Evolutionary conservation across 2,113 vertebrate species (phyloP).

Genomic region (Dasypus novemcinctus): DNA sequence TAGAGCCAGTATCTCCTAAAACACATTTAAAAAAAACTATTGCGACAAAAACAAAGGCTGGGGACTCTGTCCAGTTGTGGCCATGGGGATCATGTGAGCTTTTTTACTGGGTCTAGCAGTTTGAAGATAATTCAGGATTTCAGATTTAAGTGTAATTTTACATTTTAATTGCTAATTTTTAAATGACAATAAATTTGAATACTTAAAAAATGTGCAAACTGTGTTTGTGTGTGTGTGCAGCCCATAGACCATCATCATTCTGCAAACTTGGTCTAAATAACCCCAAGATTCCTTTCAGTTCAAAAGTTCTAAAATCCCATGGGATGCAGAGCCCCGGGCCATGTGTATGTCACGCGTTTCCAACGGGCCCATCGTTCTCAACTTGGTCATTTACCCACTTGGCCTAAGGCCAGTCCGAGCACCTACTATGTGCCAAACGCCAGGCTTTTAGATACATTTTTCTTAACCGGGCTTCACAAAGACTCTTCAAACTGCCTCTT

Average conservation of each 20-base stretch:
- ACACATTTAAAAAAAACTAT: accelerated
- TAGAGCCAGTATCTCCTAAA: background rate
- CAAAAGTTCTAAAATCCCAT: background rate
- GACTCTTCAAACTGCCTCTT: background rate
- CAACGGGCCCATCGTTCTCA: accelerated
- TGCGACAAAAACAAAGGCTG: no score
- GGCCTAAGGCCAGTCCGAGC: background rate
- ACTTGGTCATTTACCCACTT: accelerated
- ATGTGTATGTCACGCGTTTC: accelerated
- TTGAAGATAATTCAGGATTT: background rate
- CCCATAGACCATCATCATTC: background rate
- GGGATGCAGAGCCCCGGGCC: background rate
- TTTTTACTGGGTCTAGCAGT: background rate
- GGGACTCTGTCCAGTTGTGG: accelerated
- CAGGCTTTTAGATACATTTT: background rate
- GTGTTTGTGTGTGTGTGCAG: background rate
- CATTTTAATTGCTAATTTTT: background rate
- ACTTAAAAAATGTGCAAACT: background rate
- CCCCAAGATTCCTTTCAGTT: background rate
- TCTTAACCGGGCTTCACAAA: background rate
- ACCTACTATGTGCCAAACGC: background rate
- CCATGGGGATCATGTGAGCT: background rate
- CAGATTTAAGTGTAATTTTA: background rate
- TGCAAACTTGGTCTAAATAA: background rate
- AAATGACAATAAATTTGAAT: background rate